Evolutionary conservation across 2,797 vertebrate species (phyloP).

Genomic region (Enteromius trimaculatus): DNA sequence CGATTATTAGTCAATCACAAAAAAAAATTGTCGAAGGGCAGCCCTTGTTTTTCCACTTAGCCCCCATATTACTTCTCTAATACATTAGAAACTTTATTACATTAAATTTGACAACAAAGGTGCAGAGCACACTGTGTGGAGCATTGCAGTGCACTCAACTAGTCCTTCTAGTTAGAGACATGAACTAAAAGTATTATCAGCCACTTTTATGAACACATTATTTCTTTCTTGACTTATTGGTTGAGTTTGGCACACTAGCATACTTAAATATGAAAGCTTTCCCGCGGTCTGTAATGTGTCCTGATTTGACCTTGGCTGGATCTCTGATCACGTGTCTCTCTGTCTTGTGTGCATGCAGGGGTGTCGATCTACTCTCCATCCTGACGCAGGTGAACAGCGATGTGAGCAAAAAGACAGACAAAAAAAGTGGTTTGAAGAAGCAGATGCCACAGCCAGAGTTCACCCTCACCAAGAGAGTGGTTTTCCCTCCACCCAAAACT

Average conservation of each 20-base stretch:
- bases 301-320: neutral
- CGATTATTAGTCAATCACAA: too few relatives aligned
- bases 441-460: slow-evolving; percentile 90
- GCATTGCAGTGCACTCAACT: neutral
- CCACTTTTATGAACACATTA: neutral
- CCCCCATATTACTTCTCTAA: too few relatives aligned
- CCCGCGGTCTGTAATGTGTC: neutral
- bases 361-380: slow-evolving; percentile 83
- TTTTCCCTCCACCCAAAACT: slow-evolving; percentile 79
- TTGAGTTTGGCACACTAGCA: neutral
- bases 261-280: too few relatives aligned
- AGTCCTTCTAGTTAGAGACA: neutral
- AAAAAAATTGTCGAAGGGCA: too few relatives aligned
- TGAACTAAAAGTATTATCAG: neutral
- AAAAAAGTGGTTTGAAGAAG: slow-evolving; percentile 39
- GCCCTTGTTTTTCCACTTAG: too few relatives aligned
- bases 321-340: slow-evolving; percentile 3
- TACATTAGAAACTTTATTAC: too few relatives aligned
- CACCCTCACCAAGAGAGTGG: slow-evolving; percentile 79
- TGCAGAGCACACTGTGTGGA: too few relatives aligned
- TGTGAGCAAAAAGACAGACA: slow-evolving; percentile 74
- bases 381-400: slow-evolving; percentile 88
- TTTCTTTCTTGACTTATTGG: neutral
- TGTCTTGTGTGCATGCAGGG: slow-evolving; percentile 66
- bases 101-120: neutral